Conservation (phyloP, 2,888 invertebrate genomes). For the Willowsia nigromaculata region DNA sequence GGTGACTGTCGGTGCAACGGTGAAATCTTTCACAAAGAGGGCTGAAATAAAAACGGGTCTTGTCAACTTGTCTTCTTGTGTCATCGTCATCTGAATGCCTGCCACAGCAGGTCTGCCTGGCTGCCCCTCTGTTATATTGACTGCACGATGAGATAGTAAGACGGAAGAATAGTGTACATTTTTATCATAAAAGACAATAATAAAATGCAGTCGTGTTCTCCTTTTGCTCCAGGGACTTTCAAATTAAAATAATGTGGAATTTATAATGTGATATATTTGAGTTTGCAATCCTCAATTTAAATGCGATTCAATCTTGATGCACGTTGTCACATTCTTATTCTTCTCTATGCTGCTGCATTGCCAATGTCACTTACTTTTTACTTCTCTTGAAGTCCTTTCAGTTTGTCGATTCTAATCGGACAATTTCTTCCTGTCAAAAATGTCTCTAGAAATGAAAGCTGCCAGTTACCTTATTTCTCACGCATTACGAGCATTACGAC, state of each 20-base stretch:
- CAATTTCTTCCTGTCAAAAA: slow-evolving; percentile 68
- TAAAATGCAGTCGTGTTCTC: not conserved
- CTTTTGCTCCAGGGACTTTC: slow-evolving; percentile 22
- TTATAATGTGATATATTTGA: too few species aligned
- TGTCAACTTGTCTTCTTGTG: slow-evolving; percentile 51
- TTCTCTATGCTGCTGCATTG: not conserved
- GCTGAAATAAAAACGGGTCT: slow-evolving; percentile 57
- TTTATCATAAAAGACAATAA: not conserved
- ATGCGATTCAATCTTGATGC: not conserved
- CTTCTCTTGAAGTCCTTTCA: slow-evolving; percentile 5
- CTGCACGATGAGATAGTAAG: slow-evolving; percentile 40
- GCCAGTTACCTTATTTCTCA: slow-evolving; percentile 53
- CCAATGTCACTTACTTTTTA: slow-evolving; percentile 25
- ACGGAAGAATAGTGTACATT: not conserved
- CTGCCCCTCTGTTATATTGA: slow-evolving; percentile 15
- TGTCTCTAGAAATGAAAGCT: slow-evolving; percentile 64
- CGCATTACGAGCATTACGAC: slow-evolving; percentile 51
- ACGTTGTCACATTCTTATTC: not conserved
- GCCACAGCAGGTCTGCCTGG: slow-evolving; percentile 31
- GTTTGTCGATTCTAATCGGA: slow-evolving; percentile 60
- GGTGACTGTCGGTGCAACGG: slow-evolving; percentile 33
- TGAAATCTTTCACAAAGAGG: slow-evolving; percentile 36
- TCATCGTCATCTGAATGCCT: slow-evolving; percentile 42
- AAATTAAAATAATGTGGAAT: not conserved
- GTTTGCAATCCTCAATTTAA: not conserved